Evolutionary conservation across 2,113 vertebrate genomes (phyloP), one percentile per base, ranked within the genome.

Genomic region (Pachycephala philippinensis): DNA sequence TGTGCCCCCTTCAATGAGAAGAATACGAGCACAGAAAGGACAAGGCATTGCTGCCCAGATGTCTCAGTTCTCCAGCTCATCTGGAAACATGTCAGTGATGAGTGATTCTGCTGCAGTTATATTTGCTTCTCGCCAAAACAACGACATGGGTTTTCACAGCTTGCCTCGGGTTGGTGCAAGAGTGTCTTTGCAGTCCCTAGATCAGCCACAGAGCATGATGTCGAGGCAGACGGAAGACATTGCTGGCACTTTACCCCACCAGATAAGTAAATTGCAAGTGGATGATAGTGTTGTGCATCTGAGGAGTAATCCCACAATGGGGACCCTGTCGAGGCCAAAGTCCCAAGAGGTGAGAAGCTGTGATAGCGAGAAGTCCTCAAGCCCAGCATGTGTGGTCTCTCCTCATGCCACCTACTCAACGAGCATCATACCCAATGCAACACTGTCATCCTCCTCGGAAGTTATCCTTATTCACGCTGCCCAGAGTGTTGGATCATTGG

Each of bases 31-130:
- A 0, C 99, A 99, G 94, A 98, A 98, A 82, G 99, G 99, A 53
- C 99, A 99, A 69, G 99, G 99, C 53, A 99, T 99, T 27, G 99
- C 99, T 3, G 99, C 99, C 82, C 99, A 99, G 96, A 99, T 99
- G 98, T 98, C 98, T 22, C 99, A 98, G 71, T 97, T 99, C 78
- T 98, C 99, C 13, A 97, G 97, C 87, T 99, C 99, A 39, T 99
- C 99, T 15, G 99, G 98, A 93, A 99, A 99, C 93, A 98, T 99
- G 97, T 99, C 99, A 4, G 97, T 98, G 75, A 96, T 98, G 94
- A 98, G 98, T 12, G 98, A 99, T 52, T 98, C 98, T 6, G 98
- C 98, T 5, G 97, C 98, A 11, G 27, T 98, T 45, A 96, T 98
- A 85, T 97, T 98, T 95, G 94, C 98, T 6, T 97, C 98, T 40